A percentile compares a stretch with the other conserved stretches of the same genome.
Evolutionary conservation across 2,888 invertebrate genomes (phyloP).

Genomic region (Lagria hirta): DNA sequence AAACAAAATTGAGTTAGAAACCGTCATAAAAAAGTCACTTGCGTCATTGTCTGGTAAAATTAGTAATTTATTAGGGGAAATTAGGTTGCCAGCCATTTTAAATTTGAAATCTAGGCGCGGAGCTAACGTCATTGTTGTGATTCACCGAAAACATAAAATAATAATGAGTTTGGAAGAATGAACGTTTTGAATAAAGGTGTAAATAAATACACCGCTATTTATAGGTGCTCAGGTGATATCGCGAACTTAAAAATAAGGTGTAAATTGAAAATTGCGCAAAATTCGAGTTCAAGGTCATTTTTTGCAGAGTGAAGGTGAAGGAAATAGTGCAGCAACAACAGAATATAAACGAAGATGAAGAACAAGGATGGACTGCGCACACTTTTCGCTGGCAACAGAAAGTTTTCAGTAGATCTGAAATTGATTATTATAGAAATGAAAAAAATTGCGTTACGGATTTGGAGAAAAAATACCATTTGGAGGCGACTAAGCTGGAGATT

Average conservation of each 20-base stretch:
- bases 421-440: constrained; percentile 61
- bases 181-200: constrained; percentile 14
- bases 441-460: constrained; percentile 64
- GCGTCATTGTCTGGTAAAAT: too few species aligned
- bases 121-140: constrained; percentile 28
- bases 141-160: constrained; percentile 16
- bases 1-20: too few species aligned
- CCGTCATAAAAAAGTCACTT: too few species aligned
- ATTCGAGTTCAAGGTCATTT: constrained; percentile 8
- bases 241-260: constrained; percentile 59
- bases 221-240: constrained; percentile 58
- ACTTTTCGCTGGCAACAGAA: constrained; percentile 74
- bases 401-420: constrained; percentile 63
- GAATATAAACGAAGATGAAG: constrained; percentile 30
- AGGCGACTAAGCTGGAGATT: constrained; percentile 46
- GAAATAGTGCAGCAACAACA: too few species aligned
- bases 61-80: constrained; percentile 8
- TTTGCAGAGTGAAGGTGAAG: constrained; percentile 33
- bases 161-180: constrained; percentile 9
- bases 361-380: constrained; percentile 40
- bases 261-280: constrained; percentile 1
- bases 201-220: constrained; percentile 52
- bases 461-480: constrained; percentile 61
- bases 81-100: neutral
- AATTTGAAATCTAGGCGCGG: constrained; percentile 11